Evolutionary conservation across 2,113 vertebrate species (phyloP).

Genomic region (Scomber japonicus): DNA sequence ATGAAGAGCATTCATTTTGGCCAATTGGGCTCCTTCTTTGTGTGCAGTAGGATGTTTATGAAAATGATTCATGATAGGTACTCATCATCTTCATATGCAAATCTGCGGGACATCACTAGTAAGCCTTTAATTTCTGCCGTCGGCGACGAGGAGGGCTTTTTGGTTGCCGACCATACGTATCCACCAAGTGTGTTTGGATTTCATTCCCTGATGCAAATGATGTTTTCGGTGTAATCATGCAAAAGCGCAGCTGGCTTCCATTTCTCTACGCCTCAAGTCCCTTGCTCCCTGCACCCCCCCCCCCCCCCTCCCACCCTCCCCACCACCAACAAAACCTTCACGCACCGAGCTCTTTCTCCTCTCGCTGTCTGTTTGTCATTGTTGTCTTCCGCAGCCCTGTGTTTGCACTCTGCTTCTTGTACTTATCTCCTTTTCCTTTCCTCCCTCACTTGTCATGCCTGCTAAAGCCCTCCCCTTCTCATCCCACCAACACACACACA

Average conservation of each 20-base stretch:
- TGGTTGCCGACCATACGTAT: constrained; percentile 58
- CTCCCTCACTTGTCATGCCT: constrained; percentile 48
- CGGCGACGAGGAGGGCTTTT: constrained; percentile 13
- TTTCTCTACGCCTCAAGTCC: constrained; percentile 58
- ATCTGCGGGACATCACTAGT: constrained; percentile 62
- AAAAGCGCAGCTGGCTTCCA: constrained; percentile 80
- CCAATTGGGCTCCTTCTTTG: constrained; percentile 66
- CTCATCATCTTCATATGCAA: constrained; percentile 78
- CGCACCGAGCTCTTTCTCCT: neutral
- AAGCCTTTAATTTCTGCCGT: constrained; percentile 64
- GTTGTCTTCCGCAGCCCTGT: constrained; percentile 13
- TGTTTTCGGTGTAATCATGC: constrained; percentile 80
- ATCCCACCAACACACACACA: neutral
- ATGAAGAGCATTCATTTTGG: constrained; percentile 68
- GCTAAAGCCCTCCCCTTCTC: constrained; percentile 33
- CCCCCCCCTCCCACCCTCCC: no score
- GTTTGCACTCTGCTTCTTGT: constrained; percentile 47
- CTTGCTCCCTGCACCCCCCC: neutral
- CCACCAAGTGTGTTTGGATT: constrained; percentile 73
- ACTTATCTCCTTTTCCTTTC: constrained; percentile 31
- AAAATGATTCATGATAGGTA: constrained; percentile 64
- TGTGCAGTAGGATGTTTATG: constrained; percentile 64
- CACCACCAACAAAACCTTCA: constrained; percentile 17
- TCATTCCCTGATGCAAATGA: constrained; percentile 80
- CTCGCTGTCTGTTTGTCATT: constrained; percentile 35